These are phyloP conservation scores for Aphidius ervi DNA, from an alignment of 1,140 invertebrate genomes.

Conservation along the genomic window DNA sequence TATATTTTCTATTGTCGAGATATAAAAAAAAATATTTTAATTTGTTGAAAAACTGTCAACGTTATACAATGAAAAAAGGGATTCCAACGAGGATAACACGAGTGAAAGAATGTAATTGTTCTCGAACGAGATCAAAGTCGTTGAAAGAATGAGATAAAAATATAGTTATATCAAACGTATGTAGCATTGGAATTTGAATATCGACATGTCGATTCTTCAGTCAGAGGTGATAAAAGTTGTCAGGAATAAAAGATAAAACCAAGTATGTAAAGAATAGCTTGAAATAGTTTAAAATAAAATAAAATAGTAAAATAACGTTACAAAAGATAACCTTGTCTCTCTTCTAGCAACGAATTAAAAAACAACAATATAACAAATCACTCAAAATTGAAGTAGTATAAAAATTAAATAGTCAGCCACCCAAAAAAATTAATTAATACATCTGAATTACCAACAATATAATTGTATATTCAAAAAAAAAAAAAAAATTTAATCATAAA, in stretches of 20 bases:
- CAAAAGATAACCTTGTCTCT: no score
- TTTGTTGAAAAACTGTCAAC: no score
- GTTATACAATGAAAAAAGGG: neutral
- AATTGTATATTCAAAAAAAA: no score
- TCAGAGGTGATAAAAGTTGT: no score
- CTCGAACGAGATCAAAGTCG: slow-evolving; percentile 9
- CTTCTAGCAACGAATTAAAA: neutral
- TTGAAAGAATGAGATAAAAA: slow-evolving; percentile 1
- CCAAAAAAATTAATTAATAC: neutral
- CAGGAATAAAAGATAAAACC: no score
- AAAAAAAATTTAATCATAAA: no score
- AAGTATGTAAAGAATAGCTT: no score
- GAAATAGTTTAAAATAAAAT: no score
- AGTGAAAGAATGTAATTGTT: slow-evolving; percentile 17
- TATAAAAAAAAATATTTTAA: no score
- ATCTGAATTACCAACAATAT: no score
- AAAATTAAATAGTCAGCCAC: neutral
- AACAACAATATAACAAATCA: neutral
- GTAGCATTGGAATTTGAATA: slow-evolving; percentile 24
- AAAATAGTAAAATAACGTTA: no score
- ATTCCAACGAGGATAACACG: slow-evolving; percentile 1
- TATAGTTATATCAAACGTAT: neutral
- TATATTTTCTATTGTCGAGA: no score
- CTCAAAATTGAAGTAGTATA: neutral
- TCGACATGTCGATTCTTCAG: slow-evolving; percentile 12